A percentile compares a stretch with the other conserved stretches of the same genome.
Conservation (phyloP, 2,888 invertebrate species). For the Cataglyphis albicans region DNA sequence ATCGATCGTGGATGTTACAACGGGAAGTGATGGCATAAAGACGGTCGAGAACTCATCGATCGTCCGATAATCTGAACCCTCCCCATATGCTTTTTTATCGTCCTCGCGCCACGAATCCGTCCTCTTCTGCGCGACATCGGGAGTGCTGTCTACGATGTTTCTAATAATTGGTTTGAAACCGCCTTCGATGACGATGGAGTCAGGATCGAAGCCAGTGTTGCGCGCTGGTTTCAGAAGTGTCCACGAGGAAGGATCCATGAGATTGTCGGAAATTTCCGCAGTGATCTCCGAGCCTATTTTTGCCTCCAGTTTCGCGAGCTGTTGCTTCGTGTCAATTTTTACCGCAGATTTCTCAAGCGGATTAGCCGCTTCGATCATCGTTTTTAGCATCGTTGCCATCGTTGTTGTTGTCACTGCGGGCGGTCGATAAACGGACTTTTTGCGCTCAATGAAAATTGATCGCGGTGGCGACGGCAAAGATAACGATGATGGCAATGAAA, state of each 20-base stretch:
- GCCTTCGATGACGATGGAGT: conserved; percentile 93
- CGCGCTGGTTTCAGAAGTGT: conserved; percentile 86
- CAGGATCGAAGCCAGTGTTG: conserved; percentile 93
- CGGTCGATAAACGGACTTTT: conserved; percentile 78
- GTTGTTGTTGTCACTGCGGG: conserved; percentile 65
- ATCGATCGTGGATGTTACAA: conserved; percentile 74
- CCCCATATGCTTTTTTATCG: conserved; percentile 55
- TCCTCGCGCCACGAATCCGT: conserved; percentile 50
- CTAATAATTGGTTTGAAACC: conserved; percentile 93
- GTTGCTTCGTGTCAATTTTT: conserved; percentile 74
- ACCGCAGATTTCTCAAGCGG: conserved; percentile 70
- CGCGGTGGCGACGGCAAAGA: conserved; percentile 69
- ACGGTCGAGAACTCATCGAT: conserved; percentile 91
- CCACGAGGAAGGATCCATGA: conserved; percentile 15
- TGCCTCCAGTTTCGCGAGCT: conserved; percentile 65
- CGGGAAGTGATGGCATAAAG: conserved; percentile 92
- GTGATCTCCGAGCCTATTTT: conserved; percentile 63
- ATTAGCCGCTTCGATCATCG: conserved; percentile 46
- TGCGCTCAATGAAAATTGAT: conserved; percentile 79
- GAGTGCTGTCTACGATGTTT: conserved; percentile 79
- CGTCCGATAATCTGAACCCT: conserved; percentile 83
- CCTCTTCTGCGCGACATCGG: conserved; percentile 79
- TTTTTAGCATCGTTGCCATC: conserved; percentile 60
- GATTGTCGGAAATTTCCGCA: conserved; percentile 42
- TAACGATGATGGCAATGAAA: conserved; percentile 40